Evolutionary conservation across 2,888 invertebrate genomes (phyloP).

Genomic region (Tiphia femorata): DNA sequence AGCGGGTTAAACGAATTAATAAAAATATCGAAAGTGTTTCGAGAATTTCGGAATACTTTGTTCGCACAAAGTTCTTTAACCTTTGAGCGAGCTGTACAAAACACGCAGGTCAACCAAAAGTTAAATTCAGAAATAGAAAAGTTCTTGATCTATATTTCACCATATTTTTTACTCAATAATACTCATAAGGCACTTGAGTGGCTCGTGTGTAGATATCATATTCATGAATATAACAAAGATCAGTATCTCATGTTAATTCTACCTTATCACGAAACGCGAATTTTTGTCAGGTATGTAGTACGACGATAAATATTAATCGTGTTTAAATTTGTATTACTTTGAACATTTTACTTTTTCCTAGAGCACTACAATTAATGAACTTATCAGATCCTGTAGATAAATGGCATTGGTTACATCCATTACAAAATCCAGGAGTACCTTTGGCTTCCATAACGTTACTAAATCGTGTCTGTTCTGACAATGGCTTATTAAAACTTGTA

Average conservation of each 20-base stretch:
- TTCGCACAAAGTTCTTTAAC: slow-evolving; percentile 83
- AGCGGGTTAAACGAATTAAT: slow-evolving; percentile 89
- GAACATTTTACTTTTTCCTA: slow-evolving; percentile 14
- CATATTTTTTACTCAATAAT: slow-evolving; percentile 87
- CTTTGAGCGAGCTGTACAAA: slow-evolving; percentile 86
- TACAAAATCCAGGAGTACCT: slow-evolving; percentile 82
- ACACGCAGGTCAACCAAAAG: slow-evolving; percentile 79
- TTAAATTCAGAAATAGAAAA: slow-evolving; percentile 82
- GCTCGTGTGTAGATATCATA: slow-evolving; percentile 90
- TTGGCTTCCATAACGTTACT: slow-evolving; percentile 80
- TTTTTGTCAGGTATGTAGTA: slow-evolving; percentile 78
- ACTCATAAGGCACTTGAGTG: slow-evolving; percentile 95
- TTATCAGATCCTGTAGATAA: slow-evolving; percentile 74
- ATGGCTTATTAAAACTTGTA: slow-evolving; percentile 75
- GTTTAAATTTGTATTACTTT: neutral
- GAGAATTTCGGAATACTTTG: slow-evolving; percentile 79
- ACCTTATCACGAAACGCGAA: slow-evolving; percentile 93
- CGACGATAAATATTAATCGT: slow-evolving; percentile 1
- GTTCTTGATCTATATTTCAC: slow-evolving; percentile 86
- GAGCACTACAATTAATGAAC: slow-evolving; percentile 81
- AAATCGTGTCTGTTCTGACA: slow-evolving; percentile 78
- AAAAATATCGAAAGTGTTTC: slow-evolving; percentile 79
- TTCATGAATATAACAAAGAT: slow-evolving; percentile 90
- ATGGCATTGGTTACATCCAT: slow-evolving; percentile 83
- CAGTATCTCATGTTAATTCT: slow-evolving; percentile 84